Conservation (phyloP, 2,113 vertebrate species). For the Oryzias woworae region DNA sequence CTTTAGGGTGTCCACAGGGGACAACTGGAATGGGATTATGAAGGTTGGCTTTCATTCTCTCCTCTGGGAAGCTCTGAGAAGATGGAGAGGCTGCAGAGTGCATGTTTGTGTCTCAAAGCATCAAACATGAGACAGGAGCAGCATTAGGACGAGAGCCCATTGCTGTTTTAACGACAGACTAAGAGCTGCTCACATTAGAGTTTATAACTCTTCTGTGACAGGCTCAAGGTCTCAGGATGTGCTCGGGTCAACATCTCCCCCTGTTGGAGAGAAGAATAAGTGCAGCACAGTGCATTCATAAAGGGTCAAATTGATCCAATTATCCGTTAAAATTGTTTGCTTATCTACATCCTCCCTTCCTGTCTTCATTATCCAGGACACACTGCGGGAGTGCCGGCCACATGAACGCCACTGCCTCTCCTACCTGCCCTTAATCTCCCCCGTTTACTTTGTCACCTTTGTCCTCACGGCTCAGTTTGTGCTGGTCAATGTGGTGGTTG, state of each 20-base stretch:
- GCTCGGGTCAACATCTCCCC: slow-evolving; percentile 46
- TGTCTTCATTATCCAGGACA: slow-evolving; percentile 79
- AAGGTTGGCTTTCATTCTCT: slow-evolving; percentile 79
- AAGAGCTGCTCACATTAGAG: slow-evolving; percentile 49
- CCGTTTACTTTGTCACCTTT: slow-evolving; percentile 96
- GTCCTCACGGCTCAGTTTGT: slow-evolving; percentile 97
- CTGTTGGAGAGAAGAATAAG: slow-evolving; percentile 46
- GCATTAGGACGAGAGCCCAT: slow-evolving; percentile 42
- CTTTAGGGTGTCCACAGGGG: slow-evolving; percentile 95
- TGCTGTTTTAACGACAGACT: slow-evolving; percentile 53
- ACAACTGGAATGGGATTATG: slow-evolving; percentile 99
- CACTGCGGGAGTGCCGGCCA: slow-evolving; percentile 86
- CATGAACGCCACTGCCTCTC: slow-evolving; percentile 91
- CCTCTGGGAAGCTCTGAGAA: slow-evolving; percentile 11
- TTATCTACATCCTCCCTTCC: slow-evolving; percentile 4
- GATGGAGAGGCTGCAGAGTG: slow-evolving; percentile 17
- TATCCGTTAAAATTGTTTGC: slow-evolving; percentile 9
- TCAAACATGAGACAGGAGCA: slow-evolving; percentile 21
- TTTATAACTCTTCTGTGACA: slow-evolving; percentile 43
- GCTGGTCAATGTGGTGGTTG: slow-evolving; percentile 96
- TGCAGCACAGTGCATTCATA: neutral
- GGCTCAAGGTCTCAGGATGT: slow-evolving; percentile 26
- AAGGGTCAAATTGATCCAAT: slow-evolving; percentile 7
- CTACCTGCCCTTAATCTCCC: slow-evolving; percentile 94
- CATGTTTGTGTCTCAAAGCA: slow-evolving; percentile 23